A percentile compares a stretch with the other conserved stretches of the same genome.
phyloP scores from a whole-genome alignment of 2,888 invertebrate species.

The Phania funesta region DNA sequence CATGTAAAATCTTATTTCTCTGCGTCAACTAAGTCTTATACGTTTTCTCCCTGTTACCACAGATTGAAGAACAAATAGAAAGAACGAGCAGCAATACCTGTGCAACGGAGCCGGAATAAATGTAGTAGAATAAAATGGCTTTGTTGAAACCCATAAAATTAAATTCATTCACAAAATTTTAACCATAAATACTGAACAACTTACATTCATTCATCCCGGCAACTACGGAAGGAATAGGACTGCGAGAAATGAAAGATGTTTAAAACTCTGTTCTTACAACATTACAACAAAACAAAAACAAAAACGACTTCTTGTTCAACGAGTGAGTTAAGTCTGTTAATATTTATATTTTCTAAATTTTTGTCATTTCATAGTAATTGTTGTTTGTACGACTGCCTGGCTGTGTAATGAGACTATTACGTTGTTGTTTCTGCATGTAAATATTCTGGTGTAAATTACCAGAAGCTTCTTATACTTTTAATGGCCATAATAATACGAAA shows the following conservation, averaged over 20 bases:
- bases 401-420: not conserved
- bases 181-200: conserved; percentile 51
- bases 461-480: conserved; percentile 58
- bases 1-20: conserved; percentile 30
- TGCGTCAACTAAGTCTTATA: not conserved
- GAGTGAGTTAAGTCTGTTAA: not conserved
- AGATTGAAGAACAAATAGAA: not conserved
- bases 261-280: not conserved
- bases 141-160: conserved; percentile 57
- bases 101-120: not conserved
- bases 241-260: not conserved
- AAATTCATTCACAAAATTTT: conserved; percentile 61
- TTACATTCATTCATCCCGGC: conserved; percentile 36
- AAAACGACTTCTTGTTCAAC: conserved; percentile 23
- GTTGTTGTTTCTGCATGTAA: conserved; percentile 53
- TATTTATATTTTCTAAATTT: not conserved
- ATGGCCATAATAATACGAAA: conserved; percentile 56
- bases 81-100: conserved; percentile 19
- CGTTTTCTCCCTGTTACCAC: not conserved
- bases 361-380: conserved; percentile 39
- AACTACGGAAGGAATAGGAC: not conserved
- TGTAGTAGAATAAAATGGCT: conserved; percentile 38
- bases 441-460: conserved; percentile 60
- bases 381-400: not conserved
- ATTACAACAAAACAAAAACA: no score